These are phyloP conservation scores for Brachionus calyciflorus DNA, from an alignment of 1,140 invertebrate genomes.

Conservation along the genomic window DNA sequence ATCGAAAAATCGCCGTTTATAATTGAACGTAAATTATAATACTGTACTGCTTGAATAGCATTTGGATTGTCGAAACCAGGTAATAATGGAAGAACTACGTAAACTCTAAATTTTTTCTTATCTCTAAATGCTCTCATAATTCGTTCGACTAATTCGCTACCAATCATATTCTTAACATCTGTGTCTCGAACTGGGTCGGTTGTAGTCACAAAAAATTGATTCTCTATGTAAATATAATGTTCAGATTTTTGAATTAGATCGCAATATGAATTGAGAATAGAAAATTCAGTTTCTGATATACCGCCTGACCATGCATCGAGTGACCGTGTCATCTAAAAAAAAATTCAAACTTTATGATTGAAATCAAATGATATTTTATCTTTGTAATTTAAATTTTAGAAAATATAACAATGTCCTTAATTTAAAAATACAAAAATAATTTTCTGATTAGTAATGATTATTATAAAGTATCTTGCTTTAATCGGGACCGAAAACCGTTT, in stretches of 20 bases:
- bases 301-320: slow-evolving; percentile 79
- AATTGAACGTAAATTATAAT: slow-evolving; percentile 97
- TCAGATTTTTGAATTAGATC: slow-evolving; percentile 83
- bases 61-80: slow-evolving; percentile 88
- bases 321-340: slow-evolving; percentile 23
- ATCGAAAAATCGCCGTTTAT: slow-evolving; percentile 65
- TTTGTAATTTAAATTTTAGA: neutral
- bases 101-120: slow-evolving; percentile 76
- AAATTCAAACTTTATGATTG: too few species aligned
- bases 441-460: too few species aligned
- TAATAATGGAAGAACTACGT: slow-evolving; percentile 86
- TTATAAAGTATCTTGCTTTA: too few species aligned
- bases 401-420: too few species aligned
- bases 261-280: slow-evolving; percentile 89
- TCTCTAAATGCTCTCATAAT: slow-evolving; percentile 47
- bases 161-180: slow-evolving; percentile 34
- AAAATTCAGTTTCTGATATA: slow-evolving; percentile 76
- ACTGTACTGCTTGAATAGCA: slow-evolving; percentile 80
- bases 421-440: too few species aligned
- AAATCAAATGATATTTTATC: too few species aligned
- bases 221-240: slow-evolving; percentile 70
- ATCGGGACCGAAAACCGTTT: too few species aligned
- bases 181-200: neutral
- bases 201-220: slow-evolving; percentile 47
- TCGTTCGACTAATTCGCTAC: neutral